Base-by-base conservation (phyloP, 2,888 invertebrate genomes). In the Spodoptera picta region DNA sequence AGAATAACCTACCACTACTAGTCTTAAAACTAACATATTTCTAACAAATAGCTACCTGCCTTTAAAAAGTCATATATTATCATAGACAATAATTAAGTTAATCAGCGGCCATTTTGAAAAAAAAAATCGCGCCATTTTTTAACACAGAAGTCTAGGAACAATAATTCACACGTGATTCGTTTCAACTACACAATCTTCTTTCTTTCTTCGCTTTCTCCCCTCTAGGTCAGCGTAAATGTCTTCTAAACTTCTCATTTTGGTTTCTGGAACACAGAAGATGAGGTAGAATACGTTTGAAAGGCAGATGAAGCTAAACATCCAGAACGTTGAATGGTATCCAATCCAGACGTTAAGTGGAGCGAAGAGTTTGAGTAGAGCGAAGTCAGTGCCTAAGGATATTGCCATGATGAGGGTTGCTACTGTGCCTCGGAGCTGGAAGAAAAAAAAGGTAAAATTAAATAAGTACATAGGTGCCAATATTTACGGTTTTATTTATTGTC, bases 241-340 rank as follows among this genome's bases (percentile, higher is more conserved):
- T 89, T 98, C 98, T 60, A 99, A 94, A 52, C 96, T 97, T 84
- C 97, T 97, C 77, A 98, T 99, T 85, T 98, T 97, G 0, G 99
- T 99, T 92, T 99, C 99, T 2, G 99, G 99, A n/a, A 99, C 98
- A 85, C 95, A 97, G 80, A 97, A 92, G 72, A 97, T 96, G 0
- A 98, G 96, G 91, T 98, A 98, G 81, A 97, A 94, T n/a, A 98
- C 93, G 60, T 97, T 97, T 1, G 96, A 66, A 0, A 97, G 85
- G 82, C 98, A 97, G 69, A 98, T 95, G 4, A 93, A 76, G 9
- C 97, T 97, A 90, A 98, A 99, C 49, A 98, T 82, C 96, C 97
- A 98, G 91, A 99, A 99, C 0, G 97, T 96, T 31, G 96, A 96
- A 80, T 97, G 95, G 43, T 95, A 95, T 0, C 98, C 98, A 65